Evolutionary conservation across 2,888 invertebrate genomes (phyloP), one percentile per base, ranked within the genome.

Genomic region (Dryadula phaetusa): DNA sequence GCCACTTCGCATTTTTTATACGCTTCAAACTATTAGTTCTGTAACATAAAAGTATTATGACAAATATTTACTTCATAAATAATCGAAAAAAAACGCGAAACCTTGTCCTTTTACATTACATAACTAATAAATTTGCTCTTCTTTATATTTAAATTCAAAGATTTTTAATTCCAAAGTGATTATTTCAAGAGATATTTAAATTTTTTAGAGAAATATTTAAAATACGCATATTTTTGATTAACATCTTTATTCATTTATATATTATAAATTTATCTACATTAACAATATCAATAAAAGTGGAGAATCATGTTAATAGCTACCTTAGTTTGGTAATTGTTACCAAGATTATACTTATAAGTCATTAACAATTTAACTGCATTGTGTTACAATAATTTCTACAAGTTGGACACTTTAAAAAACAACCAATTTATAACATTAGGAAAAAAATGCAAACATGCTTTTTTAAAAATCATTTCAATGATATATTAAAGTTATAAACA

Each of bases 1-100:
- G 94, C 94, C 94, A 94, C 78, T 94, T 94, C 47, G 93, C 86
- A 71, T 88, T 94, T 83, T 94, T 94, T 70, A 94, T 93, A 70
- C 95, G 93, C 73, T 94, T 93, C 79, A 95, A 84, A 82, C 95
- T 95, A 78, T 93, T 93, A 5, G 93, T 92, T 82, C 93, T 93
- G 89, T 71, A 90, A 84, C 69, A 69, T 72, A 71, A 70, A 73
- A 62, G 65, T 66, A 65, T 34, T 61, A 46, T 64, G 37, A 67
- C 47, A 68, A 54, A 20, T 52, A 46, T 66, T 47, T 44, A 49
- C 46, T 8, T 25, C 6, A 49, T 34, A 22, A 56, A 76, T 78
- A 66, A 81, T 80, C 80, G n/a, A 76, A 78, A 76, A 68, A 69
- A 82, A 84, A 83, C 81, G 70, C 71, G 62, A 82, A 85, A 83